Percentiles rank a stretch among this genome's conserved stretches.
Evolutionary conservation across 2,113 vertebrate species (phyloP).

Genomic region (Mesitornis unicolor): DNA sequence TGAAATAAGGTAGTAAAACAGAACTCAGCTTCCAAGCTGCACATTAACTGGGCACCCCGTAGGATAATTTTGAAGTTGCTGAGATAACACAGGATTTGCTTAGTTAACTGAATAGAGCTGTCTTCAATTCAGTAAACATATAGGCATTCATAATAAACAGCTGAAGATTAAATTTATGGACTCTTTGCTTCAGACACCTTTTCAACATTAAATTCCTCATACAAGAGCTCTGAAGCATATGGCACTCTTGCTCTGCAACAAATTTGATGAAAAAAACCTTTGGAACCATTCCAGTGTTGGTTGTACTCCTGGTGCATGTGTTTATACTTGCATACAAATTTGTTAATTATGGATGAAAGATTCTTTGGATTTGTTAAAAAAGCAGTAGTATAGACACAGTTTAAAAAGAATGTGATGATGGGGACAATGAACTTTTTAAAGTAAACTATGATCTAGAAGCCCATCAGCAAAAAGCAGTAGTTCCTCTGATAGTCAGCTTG

Average conservation of each 20-base stretch:
- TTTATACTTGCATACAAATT: background rate
- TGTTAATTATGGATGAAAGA: background rate
- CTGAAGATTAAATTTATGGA: background rate
- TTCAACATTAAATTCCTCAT: background rate
- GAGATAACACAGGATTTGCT: background rate
- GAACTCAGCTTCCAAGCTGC: background rate
- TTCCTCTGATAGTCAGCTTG: background rate
- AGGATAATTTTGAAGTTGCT: background rate
- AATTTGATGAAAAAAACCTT: background rate
- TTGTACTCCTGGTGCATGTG: background rate
- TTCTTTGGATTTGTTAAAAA: background rate
- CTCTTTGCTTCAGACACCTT: background rate
- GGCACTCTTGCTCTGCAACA: background rate
- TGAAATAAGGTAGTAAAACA: background rate
- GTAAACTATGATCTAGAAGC: background rate
- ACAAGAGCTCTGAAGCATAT: background rate
- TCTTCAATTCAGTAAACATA: background rate
- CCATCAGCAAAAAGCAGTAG: background rate
- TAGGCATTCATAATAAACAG: background rate
- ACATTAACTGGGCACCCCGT: background rate
- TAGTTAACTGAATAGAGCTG: background rate
- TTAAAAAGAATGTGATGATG: background rate
- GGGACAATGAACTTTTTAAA: background rate
- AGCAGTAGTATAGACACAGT: background rate
- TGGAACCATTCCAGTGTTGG: background rate